These are phyloP conservation scores for Pecten maximus DNA, from an alignment of 2,888 invertebrate genomes.

Conservation along the genomic window DNA sequence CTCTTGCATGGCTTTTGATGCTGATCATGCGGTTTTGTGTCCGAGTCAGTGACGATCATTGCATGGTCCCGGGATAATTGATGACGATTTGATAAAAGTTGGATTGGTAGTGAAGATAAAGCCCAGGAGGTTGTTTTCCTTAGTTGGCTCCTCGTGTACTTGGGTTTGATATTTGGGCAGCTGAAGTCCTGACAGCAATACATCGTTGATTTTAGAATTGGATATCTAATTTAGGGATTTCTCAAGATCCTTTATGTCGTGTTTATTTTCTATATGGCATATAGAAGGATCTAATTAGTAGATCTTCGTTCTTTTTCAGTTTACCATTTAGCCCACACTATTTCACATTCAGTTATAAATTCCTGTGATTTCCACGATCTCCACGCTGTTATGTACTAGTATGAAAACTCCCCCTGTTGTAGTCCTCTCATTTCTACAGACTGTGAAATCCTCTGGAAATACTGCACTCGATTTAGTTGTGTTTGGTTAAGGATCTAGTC, in stretches of 20 bases:
- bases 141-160: no score
- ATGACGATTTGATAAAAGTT: constrained; percentile 38
- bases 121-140: constrained; percentile 39
- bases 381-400: no score
- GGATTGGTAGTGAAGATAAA: constrained; percentile 44
- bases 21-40: no score
- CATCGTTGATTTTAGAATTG: background rate
- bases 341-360: constrained; percentile 54
- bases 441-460: constrained; percentile 53
- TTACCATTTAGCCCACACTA: constrained; percentile 55
- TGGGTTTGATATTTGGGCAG: constrained; percentile 43
- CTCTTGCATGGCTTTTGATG: no score
- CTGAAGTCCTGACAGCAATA: constrained; percentile 39
- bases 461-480: constrained; percentile 51
- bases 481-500: constrained; percentile 49
- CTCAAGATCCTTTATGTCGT: background rate
- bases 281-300: background rate
- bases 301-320: background rate
- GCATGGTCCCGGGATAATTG: background rate
- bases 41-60: no score
- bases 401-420: constrained; percentile 54
- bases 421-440: constrained; percentile 50
- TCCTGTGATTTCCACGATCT: constrained; percentile 54
- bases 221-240: background rate
- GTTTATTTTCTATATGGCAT: constrained; percentile 31